Base-by-base conservation (phyloP, 2,797 vertebrate species). In the Mormyrus hasselquistii region DNA sequence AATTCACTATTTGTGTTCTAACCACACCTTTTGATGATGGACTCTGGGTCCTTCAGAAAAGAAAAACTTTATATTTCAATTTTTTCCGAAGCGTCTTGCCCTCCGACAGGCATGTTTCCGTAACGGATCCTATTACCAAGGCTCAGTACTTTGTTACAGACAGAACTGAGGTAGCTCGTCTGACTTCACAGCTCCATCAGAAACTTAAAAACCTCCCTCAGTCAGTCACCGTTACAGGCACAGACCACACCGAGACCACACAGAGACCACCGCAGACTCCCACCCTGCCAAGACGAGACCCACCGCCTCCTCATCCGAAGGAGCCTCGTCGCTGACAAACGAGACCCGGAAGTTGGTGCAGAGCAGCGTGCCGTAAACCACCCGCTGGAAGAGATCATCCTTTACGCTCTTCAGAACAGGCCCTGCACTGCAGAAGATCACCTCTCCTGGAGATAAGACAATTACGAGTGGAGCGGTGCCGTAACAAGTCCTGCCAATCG, bases 281-380 rank as follows among this genome's bases (percentile, higher is more conserved):
- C 69, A 38, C 69, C 16, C 38, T 44, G 34, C 41, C 19, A 14
- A 85, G 82, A 4, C 5, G 1, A 0, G 84, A 92, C 96, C 89
- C 94, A 97, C 97, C 22, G 92, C 93, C 57, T 96, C 95, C 73
- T 96, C 95, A 41, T 97, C 95, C 57, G 92, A 83, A 5, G 92
- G 34, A 2, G 91, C 90, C 88, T 97, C 96, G 1, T 96, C 95
- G 0, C 95, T 95, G 90, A 97, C 89, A 92, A 98, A 98, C 49
- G 97, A 94, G 88, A 98, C 96, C 88, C 97, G 97, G 89, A 98
- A 97, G 94, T 98, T 97, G 19, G 97, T 97, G 94, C 97, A 98
- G 55, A 97, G 91, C 0, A 98, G 96, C 6, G 95, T 97, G 44
- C 97, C 97, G 0, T 91, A 97, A 88, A 96, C 90, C 0, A 97